Evolutionary conservation across 2,888 invertebrate species (phyloP).

Genomic region (Aphodius granarius): DNA sequence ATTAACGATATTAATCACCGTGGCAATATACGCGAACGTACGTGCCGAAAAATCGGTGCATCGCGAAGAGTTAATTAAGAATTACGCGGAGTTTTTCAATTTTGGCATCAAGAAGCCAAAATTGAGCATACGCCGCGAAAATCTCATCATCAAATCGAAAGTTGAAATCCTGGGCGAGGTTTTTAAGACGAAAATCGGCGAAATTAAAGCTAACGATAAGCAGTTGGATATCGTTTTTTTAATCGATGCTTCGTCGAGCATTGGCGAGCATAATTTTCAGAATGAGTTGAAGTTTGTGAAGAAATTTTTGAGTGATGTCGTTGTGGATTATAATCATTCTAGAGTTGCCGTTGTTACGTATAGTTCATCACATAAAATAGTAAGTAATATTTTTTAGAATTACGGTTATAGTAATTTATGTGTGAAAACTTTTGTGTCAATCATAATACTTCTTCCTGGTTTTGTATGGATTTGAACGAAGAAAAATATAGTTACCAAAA

Average conservation of each 20-base stretch:
- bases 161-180: conserved; percentile 57
- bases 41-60: background rate
- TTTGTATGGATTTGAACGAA: background rate
- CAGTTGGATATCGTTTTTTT: conserved; percentile 67
- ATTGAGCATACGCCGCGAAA: conserved; percentile 45
- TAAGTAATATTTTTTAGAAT: conserved; percentile 49
- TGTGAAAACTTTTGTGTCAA: background rate
- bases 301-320: conserved; percentile 66
- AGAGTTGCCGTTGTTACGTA: conserved; percentile 68
- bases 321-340: conserved; percentile 64
- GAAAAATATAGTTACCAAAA: too few species aligned
- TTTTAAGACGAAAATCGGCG: conserved; percentile 59
- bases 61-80: conserved; percentile 24
- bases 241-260: conserved; percentile 70
- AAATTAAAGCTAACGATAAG: conserved; percentile 50
- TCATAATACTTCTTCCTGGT: background rate
- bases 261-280: conserved; percentile 65
- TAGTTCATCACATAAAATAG: conserved; percentile 61
- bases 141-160: conserved; percentile 55
- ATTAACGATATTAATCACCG: background rate
- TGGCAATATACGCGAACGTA: background rate
- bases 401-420: too few species aligned
- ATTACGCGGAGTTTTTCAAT: conserved; percentile 50
- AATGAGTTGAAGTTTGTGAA: conserved; percentile 70
- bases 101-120: conserved; percentile 48